Conservation (phyloP, 2,888 invertebrate genomes). For the Baccha elongata region DNA sequence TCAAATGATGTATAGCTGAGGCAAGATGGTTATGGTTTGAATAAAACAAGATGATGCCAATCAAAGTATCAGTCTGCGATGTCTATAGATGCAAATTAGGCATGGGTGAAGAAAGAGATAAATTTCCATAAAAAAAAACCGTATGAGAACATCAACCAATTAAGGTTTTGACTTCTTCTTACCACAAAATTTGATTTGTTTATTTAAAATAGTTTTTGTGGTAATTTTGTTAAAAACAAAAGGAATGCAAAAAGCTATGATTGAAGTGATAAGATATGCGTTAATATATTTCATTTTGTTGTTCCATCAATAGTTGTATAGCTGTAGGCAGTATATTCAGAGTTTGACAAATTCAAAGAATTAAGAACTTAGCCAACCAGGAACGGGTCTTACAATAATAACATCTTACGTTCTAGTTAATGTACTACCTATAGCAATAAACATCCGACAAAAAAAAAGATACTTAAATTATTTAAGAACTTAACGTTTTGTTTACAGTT, state of each 20-base stretch:
- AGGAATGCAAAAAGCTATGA: too few species aligned
- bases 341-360: too few species aligned
- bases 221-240: too few species aligned
- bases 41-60: background rate
- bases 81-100: background rate
- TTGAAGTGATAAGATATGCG: too few species aligned
- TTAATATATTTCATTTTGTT: too few species aligned
- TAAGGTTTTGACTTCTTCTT: background rate
- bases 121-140: background rate
- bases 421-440: background rate
- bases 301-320: too few species aligned
- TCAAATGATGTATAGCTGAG: background rate
- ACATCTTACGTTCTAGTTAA: background rate
- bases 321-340: too few species aligned
- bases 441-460: background rate
- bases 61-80: background rate
- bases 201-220: too few species aligned
- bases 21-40: background rate
- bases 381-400: too few species aligned
- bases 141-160: background rate
- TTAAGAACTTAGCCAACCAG: too few species aligned
- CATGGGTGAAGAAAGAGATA: too few species aligned
- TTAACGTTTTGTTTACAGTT: background rate
- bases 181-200: too few species aligned
- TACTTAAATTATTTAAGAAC: background rate